Percentiles rank a stretch among this genome's conserved stretches.
These are phyloP conservation scores for Conomelus anceps DNA, from an alignment of 2,888 invertebrate species.

Conservation along the genomic window DNA sequence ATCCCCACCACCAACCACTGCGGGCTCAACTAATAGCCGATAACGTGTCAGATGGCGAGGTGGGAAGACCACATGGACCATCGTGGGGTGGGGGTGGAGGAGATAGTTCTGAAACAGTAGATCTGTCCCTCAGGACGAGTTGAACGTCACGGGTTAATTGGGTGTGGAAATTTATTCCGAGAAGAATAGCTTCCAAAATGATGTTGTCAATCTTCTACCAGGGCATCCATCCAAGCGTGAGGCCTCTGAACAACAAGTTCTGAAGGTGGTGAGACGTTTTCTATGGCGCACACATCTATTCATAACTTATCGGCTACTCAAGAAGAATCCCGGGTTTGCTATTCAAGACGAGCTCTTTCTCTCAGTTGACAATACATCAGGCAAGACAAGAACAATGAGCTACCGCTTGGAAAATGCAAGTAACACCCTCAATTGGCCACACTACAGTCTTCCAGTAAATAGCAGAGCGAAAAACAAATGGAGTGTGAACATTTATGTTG, in stretches of 20 bases:
- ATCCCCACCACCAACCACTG: background rate
- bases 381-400: background rate
- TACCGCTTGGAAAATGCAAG: background rate
- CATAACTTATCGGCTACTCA: background rate
- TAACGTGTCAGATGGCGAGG: background rate
- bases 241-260: background rate
- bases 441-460: background rate
- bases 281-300: background rate
- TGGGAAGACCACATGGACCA: background rate
- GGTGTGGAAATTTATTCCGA: constrained; percentile 11
- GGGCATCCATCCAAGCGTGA: background rate
- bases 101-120: background rate
- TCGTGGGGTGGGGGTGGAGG: background rate
- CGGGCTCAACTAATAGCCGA: background rate
- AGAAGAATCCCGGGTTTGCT: background rate
- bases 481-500: background rate
- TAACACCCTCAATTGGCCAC: background rate
- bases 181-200: background rate
- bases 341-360: background rate
- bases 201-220: background rate
- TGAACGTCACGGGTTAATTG: constrained; percentile 4
- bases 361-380: background rate
- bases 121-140: background rate
- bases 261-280: background rate
- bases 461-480: background rate